Evolutionary conservation across 2,888 invertebrate species (phyloP), one percentile per base, ranked within the genome.

Genomic region (Ophioninae sp.): DNA sequence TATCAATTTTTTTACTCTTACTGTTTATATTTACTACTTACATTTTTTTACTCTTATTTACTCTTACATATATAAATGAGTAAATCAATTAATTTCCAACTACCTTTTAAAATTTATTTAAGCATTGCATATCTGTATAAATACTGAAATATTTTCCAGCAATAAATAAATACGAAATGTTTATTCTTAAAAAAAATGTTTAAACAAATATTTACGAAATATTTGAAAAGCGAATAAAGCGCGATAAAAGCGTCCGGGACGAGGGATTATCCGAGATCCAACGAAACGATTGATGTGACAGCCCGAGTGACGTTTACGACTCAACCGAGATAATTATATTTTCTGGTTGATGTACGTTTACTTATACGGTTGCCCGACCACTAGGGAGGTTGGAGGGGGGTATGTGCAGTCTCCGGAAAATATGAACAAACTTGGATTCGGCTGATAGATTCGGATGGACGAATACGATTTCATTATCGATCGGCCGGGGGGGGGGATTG

Each of bases 291-390:
- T 22, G 51, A 64, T 51, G 51, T 51, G 51, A 51, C 5, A 51
- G 51, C 51, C 6, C 39, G 59, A 61, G 10, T 44, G 65, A 81
- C 39, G 65, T 58, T 63, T 37, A 67, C 30, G 65, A 64, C 9
- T 58, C 44, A 59, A 30, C 59, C 44, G 51, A 81, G 37, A 76
- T 76, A 71, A 67, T 76, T 71, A 72, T 81, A 69, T 65, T 76
- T 81, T 81, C 39, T 37, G 61, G 69, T 81, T 37, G 65, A 71
- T 17, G 58, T 61, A 64, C 23, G 58, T 61, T 30, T 69, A 56
- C 37, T 51, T 23, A 30, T 44, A 56, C 69, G 61, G 37, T 68
- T 68, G 22, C 13, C 37, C 67, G 7, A 67, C 59, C 30, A 51
- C n/a, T 17, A 17, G 13, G 37, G 59, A 44, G n/a, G 44, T 7